Evolutionary conservation across 1,140 invertebrate species (phyloP).

Genomic region (Heliconius congener): DNA sequence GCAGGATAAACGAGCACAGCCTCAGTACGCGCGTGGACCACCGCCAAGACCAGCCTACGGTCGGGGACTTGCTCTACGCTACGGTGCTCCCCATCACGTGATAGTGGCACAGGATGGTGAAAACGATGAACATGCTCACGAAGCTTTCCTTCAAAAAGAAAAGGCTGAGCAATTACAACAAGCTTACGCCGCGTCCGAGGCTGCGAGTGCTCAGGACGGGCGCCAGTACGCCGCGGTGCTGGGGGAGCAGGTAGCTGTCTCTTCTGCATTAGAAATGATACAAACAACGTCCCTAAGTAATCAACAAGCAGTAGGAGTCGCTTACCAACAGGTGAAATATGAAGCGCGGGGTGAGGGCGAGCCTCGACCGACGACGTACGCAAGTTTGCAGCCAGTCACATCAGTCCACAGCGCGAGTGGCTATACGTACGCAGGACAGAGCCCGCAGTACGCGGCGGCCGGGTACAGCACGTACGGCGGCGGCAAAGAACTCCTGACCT

Average conservation of each 20-base stretch:
- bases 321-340: constrained; percentile 77
- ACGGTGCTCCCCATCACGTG: constrained; percentile 63
- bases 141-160: constrained; percentile 60
- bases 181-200: constrained; percentile 46
- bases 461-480: constrained; percentile 60
- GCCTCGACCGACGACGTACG: constrained; percentile 69
- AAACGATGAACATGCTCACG: constrained; percentile 55
- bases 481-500: constrained; percentile 68
- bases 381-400: constrained; percentile 76
- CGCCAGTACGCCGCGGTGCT: constrained; percentile 62
- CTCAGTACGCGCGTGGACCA: constrained; percentile 21
- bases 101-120: constrained; percentile 62
- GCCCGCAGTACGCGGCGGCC: constrained; percentile 65
- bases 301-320: constrained; percentile 73
- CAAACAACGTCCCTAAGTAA: constrained; percentile 68
- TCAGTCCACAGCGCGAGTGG: constrained; percentile 59
- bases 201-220: constrained; percentile 47
- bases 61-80: constrained; percentile 57
- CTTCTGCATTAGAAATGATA: constrained; percentile 72
- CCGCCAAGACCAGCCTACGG: constrained; percentile 46
- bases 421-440: constrained; percentile 62
- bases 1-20: background rate
- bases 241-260: constrained; percentile 58
- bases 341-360: constrained; percentile 68
- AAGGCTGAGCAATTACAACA: constrained; percentile 60